Percentiles rank a stretch among this genome's conserved stretches.
Conservation (phyloP, 2,888 invertebrate species). For the Sympetrum striolatum region DNA sequence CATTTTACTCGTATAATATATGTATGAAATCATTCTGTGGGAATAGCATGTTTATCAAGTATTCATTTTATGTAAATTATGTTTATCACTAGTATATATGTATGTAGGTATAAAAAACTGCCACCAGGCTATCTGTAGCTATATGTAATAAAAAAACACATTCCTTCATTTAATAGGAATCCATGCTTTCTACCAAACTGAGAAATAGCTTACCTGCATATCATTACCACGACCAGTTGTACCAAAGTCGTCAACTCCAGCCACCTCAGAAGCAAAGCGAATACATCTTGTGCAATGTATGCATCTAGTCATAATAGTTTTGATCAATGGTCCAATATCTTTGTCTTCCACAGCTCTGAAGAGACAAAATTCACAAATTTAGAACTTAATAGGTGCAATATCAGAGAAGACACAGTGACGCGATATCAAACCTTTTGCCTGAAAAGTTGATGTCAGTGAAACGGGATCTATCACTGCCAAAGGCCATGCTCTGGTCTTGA, state of each 20-base stretch:
- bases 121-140: too few species aligned
- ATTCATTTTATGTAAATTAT: too few species aligned
- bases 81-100: too few species aligned
- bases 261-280: conserved; percentile 98
- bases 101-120: too few species aligned
- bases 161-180: not conserved
- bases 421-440: conserved; percentile 77
- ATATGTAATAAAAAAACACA: too few species aligned
- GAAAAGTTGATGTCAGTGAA: conserved; percentile 91
- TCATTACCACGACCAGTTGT: conserved; percentile 93
- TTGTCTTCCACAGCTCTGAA: conserved; percentile 97
- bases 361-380: not conserved
- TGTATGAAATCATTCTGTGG: too few species aligned
- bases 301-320: conserved; percentile 99
- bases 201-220: conserved; percentile 76
- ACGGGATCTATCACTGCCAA: conserved; percentile 92
- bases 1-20: too few species aligned
- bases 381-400: not conserved
- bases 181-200: not conserved
- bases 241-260: conserved; percentile 96
- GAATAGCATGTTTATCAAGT: too few species aligned
- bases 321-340: conserved; percentile 96
- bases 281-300: conserved; percentile 99
- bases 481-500: conserved; percentile 99
- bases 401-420: not conserved